phyloP scores from a whole-genome alignment of 2,797 vertebrate genomes.

The Coregonus ussuriensis region DNA sequence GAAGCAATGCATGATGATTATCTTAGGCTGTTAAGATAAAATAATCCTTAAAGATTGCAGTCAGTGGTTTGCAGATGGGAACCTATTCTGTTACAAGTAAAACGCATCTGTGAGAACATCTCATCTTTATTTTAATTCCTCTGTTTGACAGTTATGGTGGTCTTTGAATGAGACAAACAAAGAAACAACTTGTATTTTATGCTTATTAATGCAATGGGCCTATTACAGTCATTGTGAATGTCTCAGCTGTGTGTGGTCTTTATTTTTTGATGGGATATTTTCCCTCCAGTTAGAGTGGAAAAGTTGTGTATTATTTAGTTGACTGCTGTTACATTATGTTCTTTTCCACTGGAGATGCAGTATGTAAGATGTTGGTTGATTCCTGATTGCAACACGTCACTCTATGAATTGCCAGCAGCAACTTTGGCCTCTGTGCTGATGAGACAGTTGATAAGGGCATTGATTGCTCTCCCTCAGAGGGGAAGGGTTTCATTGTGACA shows the following conservation, averaged over 20 bases:
- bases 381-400: conserved; percentile 68
- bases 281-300: conserved; percentile 48
- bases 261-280: conserved; percentile 56
- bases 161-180: background rate
- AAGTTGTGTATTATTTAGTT: conserved; percentile 37
- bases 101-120: background rate
- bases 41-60: background rate
- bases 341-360: conserved; percentile 53
- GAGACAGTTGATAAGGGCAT: conserved; percentile 75
- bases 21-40: background rate
- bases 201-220: background rate
- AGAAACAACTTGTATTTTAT: background rate
- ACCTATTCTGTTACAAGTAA: background rate
- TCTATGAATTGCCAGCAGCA: conserved; percentile 67
- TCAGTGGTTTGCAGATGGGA: conserved; percentile 1
- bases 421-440: conserved; percentile 67
- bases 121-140: background rate
- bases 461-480: conserved; percentile 71
- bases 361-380: conserved; percentile 67
- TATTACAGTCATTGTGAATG: conserved; percentile 39
- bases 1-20: background rate
- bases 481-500: conserved; percentile 72
- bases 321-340: conserved; percentile 29
- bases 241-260: conserved; percentile 26
- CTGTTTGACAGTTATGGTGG: background rate